Percentiles rank a stretch among this genome's conserved stretches.
Evolutionary conservation across 37 sponge, comb jelly and placozoan genomes (phyloP).

Genomic region (Aphrocallistes beatrix): DNA sequence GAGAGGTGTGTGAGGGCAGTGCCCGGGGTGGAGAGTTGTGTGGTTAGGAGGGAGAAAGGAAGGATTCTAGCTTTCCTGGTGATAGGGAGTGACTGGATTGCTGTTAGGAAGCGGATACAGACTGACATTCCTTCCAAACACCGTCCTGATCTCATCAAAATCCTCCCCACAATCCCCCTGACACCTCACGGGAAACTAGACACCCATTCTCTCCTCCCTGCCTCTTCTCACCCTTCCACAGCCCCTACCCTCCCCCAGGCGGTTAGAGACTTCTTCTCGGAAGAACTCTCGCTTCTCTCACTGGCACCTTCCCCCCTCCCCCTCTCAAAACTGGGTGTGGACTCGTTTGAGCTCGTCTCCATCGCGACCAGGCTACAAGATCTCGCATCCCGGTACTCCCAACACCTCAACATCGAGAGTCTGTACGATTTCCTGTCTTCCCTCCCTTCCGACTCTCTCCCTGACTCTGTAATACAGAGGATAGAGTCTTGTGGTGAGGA

Average conservation of each 20-base stretch:
- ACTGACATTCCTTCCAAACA: not conserved
- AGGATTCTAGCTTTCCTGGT: not conserved
- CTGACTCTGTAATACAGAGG: not conserved
- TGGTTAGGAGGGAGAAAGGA: not conserved
- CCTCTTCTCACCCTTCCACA: not conserved
- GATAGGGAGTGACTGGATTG: not conserved
- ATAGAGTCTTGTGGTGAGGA: not conserved
- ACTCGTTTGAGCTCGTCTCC: slow-evolving; percentile 44
- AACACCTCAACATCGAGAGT: not conserved
- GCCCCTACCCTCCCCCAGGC: not conserved
- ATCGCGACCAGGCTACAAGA: slow-evolving; percentile 17
- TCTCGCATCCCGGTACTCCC: not conserved
- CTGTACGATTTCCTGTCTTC: slow-evolving; percentile 15
- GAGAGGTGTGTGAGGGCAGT: slow-evolving; percentile 10
- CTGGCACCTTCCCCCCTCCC: not conserved
- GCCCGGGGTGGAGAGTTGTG: not conserved
- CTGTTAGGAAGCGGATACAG: not conserved
- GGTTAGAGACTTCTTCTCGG: not conserved
- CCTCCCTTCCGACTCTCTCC: not conserved
- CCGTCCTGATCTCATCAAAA: not conserved
- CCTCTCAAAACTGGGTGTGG: slow-evolving; percentile 23
- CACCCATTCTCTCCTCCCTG: not conserved
- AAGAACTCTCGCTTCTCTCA: not conserved
- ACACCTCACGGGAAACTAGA: not conserved
- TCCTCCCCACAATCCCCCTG: not conserved